phyloP scores from a whole-genome alignment of 2,113 vertebrate genomes.

The Castor canadensis region DNA sequence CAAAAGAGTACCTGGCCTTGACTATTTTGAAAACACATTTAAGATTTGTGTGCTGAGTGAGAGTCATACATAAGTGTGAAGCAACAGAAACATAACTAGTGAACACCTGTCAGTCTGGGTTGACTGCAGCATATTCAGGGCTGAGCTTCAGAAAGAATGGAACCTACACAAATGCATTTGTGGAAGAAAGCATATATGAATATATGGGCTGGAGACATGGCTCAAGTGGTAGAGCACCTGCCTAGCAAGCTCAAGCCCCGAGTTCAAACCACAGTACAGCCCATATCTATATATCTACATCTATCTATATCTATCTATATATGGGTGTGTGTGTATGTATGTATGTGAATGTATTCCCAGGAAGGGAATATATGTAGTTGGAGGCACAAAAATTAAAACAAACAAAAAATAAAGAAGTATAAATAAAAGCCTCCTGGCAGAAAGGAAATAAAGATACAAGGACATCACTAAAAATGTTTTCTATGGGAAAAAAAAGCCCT shows the following conservation, averaged over 20 bases:
- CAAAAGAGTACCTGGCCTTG: background rate
- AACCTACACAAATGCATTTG: background rate
- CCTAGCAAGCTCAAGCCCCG: too few species aligned
- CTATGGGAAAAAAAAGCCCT: background rate
- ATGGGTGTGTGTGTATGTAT: too few species aligned
- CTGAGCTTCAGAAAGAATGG: background rate
- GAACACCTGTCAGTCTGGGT: background rate
- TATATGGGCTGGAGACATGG: too few species aligned
- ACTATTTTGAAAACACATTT: background rate
- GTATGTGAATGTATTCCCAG: too few species aligned
- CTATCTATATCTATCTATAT: too few species aligned
- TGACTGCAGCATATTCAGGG: background rate
- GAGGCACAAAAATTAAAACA: constrained; percentile 1
- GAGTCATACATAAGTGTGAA: background rate
- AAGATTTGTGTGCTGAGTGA: background rate
- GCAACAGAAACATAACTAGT: background rate
- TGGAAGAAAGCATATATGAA: background rate
- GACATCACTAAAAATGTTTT: background rate
- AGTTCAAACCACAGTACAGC: too few species aligned
- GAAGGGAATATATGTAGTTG: background rate
- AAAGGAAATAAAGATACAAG: background rate
- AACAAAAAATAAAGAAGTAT: background rate
- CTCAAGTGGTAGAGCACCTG: too few species aligned
- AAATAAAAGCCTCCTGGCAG: background rate
- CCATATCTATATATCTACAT: too few species aligned